Evolutionary conservation across 2,797 vertebrate genomes (phyloP), one percentile per base, ranked within the genome.

Genomic region (Pangasius mekongensis): DNA sequence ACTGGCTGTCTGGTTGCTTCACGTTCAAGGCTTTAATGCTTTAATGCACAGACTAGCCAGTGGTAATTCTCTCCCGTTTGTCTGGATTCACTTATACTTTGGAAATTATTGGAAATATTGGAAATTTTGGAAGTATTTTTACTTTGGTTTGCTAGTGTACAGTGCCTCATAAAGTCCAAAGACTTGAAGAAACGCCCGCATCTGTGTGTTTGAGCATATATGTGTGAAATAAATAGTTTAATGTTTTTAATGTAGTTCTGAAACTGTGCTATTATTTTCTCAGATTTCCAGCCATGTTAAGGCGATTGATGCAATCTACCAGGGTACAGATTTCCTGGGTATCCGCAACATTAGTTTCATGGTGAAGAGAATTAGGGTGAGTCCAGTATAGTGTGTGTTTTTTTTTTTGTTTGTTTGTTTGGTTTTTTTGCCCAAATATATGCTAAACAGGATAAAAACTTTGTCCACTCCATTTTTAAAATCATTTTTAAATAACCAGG

Each of bases 311-410:
- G 98, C 98, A 30, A 99, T 99, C 94, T 99, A 99, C 92, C 98
- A 99, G 95, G 98, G 97, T 86, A 99, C 98, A 69, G 98, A 99
- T 95, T 99, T 99, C 94, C 96, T 97, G 89, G 98, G 98, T 89
- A 99, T 99, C 81, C 97, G 98, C 85, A 99, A 99, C 94, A 99
- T 99, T 95, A 99, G 98, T 94, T 99, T 99, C 95, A 99, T 99
- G 98, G 98, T 99, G 94, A 99, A 99, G 94, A 95, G 98, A 90
- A 99, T 99, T 93, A 95, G 98, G 94, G 98, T 99, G 94, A 97
- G 97, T 93, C 89, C 47, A 36, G 14, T 39, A 0, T 3, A 47
- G 54, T 6, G 24, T 84, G 22, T 74, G 1, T 43, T 33, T 14
- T 58, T 69, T 9, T 5, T 43, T 84, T n/a, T 73, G 5, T 54